These are phyloP conservation scores for Amiota mariae DNA, from an alignment of 2,888 invertebrate genomes.

Conservation along the genomic window DNA sequence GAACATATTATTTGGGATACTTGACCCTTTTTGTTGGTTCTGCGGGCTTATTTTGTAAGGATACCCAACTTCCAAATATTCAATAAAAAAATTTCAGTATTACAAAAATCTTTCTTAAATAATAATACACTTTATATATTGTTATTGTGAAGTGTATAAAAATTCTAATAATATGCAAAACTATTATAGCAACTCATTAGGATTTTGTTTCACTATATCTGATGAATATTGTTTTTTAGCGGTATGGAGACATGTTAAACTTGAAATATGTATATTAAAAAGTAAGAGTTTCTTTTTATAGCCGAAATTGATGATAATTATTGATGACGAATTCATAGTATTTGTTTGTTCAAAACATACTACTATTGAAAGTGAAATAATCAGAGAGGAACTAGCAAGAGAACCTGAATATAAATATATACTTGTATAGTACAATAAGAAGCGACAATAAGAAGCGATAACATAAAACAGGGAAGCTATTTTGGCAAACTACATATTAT, in stretches of 20 bases:
- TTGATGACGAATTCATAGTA: conserved; percentile 11
- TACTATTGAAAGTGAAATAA: neutral
- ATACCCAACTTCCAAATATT: too few species aligned
- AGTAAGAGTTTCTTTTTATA: neutral
- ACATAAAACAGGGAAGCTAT: neutral
- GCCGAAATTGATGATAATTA: conserved; percentile 9
- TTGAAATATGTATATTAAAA: neutral
- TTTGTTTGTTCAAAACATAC: conserved; percentile 10
- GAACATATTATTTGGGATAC: too few species aligned
- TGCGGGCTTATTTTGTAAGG: too few species aligned
- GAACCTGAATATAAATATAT: neutral
- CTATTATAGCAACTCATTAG: too few species aligned
- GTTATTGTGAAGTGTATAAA: too few species aligned
- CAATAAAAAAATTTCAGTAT: too few species aligned
- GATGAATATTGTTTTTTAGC: neutral
- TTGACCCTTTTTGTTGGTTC: too few species aligned
- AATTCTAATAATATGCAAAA: too few species aligned
- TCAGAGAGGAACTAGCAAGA: neutral
- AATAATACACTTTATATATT: too few species aligned
- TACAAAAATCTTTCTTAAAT: too few species aligned
- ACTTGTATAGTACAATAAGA: neutral
- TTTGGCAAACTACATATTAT: neutral
- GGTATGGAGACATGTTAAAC: conserved; percentile 3
- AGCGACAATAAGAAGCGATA: neutral
- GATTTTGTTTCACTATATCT: too few species aligned